Evolutionary conservation across 2,888 invertebrate species (phyloP).

Genomic region (Cephus nigrinus): DNA sequence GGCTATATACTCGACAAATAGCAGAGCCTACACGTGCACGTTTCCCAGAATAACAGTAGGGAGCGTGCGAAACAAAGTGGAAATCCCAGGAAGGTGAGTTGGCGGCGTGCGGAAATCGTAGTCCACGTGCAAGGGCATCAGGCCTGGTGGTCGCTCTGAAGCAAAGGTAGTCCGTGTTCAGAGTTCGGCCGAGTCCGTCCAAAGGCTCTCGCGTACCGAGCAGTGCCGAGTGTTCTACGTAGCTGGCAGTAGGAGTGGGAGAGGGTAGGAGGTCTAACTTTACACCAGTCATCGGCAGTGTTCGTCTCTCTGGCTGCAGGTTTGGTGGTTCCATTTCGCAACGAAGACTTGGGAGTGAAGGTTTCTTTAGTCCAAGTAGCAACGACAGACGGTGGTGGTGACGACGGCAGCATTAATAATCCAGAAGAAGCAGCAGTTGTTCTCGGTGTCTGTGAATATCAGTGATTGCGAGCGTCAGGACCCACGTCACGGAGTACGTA

Average conservation of each 20-base stretch:
- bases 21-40: background rate
- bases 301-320: constrained; percentile 49
- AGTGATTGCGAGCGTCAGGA: background rate
- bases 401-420: background rate
- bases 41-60: background rate
- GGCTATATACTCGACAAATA: background rate
- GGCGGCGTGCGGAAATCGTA: background rate
- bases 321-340: constrained; percentile 41
- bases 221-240: background rate
- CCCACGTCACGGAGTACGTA: background rate
- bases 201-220: background rate
- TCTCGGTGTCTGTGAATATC: constrained; percentile 4
- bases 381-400: constrained; percentile 9
- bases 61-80: background rate
- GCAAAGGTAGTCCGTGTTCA: background rate
- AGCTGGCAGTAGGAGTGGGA: constrained; percentile 28
- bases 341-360: constrained; percentile 37
- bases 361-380: constrained; percentile 25
- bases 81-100: background rate
- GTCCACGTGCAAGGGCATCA: background rate
- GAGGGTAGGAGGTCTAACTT: constrained; percentile 50
- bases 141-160: background rate
- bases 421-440: background rate
- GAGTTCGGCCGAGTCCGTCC: background rate
- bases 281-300: constrained; percentile 59